These are phyloP conservation scores for Malurus splendens DNA, from an alignment of 2,797 vertebrate genomes.

Conservation along the genomic window DNA sequence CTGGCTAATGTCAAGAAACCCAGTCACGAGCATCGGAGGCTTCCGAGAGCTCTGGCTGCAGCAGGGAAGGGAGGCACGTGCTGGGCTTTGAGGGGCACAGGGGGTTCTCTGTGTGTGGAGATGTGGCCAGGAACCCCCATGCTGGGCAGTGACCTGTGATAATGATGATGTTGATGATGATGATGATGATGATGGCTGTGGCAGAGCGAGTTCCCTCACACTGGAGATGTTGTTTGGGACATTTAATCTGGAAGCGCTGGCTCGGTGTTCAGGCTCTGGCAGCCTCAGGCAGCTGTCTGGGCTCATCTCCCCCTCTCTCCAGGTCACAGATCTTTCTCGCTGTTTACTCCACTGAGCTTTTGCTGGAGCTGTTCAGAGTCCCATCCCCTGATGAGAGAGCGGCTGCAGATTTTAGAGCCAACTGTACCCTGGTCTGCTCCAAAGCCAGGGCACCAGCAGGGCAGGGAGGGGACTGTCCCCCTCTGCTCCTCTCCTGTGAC, in stretches of 20 bases:
- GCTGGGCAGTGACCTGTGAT: neutral
- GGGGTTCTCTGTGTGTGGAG: rapidly evolving
- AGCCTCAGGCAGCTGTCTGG: neutral
- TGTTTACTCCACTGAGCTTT: conserved; percentile 31
- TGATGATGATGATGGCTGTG: neutral
- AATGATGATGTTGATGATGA: too few species aligned
- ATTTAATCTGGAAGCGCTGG: neutral
- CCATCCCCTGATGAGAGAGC: conserved; percentile 4
- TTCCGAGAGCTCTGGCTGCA: neutral
- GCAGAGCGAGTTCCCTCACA: rapidly evolving
- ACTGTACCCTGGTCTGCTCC: neutral
- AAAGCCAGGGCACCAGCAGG: neutral
- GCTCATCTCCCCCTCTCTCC: neutral
- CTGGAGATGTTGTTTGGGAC: neutral
- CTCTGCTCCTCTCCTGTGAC: neutral
- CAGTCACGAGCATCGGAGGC: neutral
- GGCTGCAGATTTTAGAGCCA: neutral
- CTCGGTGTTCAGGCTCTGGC: neutral
- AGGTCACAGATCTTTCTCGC: conserved; percentile 40
- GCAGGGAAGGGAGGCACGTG: rapidly evolving
- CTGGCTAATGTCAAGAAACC: conserved; percentile 49
- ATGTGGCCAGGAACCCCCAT: neutral
- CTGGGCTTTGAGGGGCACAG: rapidly evolving
- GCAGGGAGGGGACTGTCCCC: neutral
- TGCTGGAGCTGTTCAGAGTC: conserved; percentile 22